These are phyloP conservation scores for Drosophila nr. fundita DNA, from an alignment of 2,888 invertebrate species.

Conservation along the genomic window DNA sequence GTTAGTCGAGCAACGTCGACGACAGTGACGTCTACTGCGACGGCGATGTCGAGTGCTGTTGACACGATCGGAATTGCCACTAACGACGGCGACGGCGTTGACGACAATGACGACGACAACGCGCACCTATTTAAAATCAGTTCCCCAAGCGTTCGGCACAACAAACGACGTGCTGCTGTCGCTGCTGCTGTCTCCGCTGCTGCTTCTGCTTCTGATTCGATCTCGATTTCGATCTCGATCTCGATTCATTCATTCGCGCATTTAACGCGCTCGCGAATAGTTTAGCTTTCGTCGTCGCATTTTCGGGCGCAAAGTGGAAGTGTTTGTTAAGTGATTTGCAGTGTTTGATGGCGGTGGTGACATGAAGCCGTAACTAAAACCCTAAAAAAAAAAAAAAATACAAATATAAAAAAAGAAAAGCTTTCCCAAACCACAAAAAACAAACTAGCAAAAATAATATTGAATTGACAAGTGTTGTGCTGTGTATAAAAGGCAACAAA, in stretches of 20 bases:
- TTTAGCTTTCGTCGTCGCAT: constrained; percentile 46
- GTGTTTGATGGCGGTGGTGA: constrained; percentile 47
- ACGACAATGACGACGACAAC: constrained; percentile 27
- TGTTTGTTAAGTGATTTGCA: constrained; percentile 21
- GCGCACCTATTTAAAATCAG: constrained; percentile 75
- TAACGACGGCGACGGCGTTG: constrained; percentile 28
- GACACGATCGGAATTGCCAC: background rate
- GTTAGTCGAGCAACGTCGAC: constrained; percentile 58
- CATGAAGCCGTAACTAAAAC: constrained; percentile 65
- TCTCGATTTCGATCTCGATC: constrained; percentile 50
- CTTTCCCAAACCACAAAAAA: constrained; percentile 14
- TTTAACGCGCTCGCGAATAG: constrained; percentile 64
- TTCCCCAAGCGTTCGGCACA: constrained; percentile 55
- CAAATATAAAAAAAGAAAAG: constrained; percentile 6
- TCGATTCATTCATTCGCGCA: constrained; percentile 67
- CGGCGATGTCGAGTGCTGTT: constrained; percentile 4
- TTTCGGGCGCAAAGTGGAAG: constrained; percentile 15
- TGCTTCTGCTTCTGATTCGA: constrained; percentile 46
- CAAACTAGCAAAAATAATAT: background rate
- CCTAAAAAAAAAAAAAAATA: constrained; percentile 26
- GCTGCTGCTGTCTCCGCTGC: constrained; percentile 44
- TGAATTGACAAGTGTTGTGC: background rate
- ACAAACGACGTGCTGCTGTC: constrained; percentile 56
- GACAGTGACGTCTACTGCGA: constrained; percentile 11
- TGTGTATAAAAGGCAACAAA: background rate